phyloP scores from a whole-genome alignment of 2,888 invertebrate species.

The Anoncus sp. region DNA sequence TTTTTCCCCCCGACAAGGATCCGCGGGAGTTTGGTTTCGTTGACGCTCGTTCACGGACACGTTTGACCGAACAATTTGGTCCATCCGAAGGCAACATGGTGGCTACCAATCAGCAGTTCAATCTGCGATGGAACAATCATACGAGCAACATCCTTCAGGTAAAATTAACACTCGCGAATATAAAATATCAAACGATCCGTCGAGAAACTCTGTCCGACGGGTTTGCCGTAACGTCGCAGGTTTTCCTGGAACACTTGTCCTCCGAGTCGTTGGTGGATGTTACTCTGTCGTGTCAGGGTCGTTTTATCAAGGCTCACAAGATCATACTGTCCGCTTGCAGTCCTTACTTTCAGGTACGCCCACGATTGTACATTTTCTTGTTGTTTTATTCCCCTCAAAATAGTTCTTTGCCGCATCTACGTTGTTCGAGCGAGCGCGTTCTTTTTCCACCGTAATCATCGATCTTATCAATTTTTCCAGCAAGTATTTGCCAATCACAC shows the following conservation, averaged over 20 bases:
- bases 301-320: constrained; percentile 84
- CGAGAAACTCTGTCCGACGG: not conserved
- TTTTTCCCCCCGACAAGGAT: too few species aligned
- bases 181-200: too few species aligned
- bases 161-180: constrained; percentile 2
- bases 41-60: too few species aligned
- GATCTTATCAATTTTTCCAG: too few species aligned
- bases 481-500: constrained; percentile 82
- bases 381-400: too few species aligned
- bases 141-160: constrained; percentile 83
- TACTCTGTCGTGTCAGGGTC: constrained; percentile 83
- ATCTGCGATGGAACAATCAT: constrained; percentile 84
- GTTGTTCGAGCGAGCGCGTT: too few species aligned
- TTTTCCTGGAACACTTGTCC: constrained; percentile 82
- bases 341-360: constrained; percentile 82
- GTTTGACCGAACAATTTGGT: not conserved
- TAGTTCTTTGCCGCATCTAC: too few species aligned
- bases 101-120: constrained; percentile 81
- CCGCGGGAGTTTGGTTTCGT: too few species aligned
- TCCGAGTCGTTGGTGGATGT: constrained; percentile 83
- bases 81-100: constrained; percentile 50
- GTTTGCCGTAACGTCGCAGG: constrained; percentile 69
- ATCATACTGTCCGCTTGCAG: constrained; percentile 84
- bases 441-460: too few species aligned
- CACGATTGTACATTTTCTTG: too few species aligned